phyloP scores from a whole-genome alignment of 2,113 vertebrate species.

The Tonatia bakeri region DNA sequence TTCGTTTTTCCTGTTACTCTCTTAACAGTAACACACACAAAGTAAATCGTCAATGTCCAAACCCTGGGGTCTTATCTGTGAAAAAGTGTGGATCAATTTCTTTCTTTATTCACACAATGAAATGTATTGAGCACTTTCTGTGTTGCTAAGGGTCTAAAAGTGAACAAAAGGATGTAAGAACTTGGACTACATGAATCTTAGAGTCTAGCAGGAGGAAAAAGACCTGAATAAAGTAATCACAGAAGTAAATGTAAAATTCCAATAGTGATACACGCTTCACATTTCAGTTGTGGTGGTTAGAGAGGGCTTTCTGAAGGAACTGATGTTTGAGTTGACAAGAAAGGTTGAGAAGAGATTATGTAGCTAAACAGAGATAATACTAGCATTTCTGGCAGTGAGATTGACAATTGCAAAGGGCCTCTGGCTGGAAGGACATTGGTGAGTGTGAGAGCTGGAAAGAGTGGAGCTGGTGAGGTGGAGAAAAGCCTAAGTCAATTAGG shows the following conservation, averaged over 20 bases:
- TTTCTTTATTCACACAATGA: neutral
- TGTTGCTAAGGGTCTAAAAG: neutral
- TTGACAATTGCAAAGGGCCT: neutral
- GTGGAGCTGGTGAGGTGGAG: neutral
- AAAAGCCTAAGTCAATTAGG: neutral
- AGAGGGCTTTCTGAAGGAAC: neutral
- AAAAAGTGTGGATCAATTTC: neutral
- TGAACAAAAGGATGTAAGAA: neutral
- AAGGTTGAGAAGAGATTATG: neutral
- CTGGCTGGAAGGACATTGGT: neutral
- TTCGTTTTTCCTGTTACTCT: neutral
- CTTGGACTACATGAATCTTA: neutral
- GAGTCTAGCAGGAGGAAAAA: neutral
- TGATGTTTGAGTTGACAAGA: neutral
- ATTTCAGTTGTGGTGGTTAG: neutral
- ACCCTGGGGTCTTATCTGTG: neutral
- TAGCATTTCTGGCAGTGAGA: neutral
- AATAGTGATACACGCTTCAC: fast-evolving
- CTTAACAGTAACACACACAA: neutral
- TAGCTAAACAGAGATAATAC: neutral
- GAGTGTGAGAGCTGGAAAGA: neutral
- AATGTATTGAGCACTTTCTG: neutral
- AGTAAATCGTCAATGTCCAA: neutral
- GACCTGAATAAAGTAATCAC: neutral
- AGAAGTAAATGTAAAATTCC: neutral